Evolutionary conservation across 1,140 invertebrate species (phyloP).

Genomic region (Drosophila truncata): DNA sequence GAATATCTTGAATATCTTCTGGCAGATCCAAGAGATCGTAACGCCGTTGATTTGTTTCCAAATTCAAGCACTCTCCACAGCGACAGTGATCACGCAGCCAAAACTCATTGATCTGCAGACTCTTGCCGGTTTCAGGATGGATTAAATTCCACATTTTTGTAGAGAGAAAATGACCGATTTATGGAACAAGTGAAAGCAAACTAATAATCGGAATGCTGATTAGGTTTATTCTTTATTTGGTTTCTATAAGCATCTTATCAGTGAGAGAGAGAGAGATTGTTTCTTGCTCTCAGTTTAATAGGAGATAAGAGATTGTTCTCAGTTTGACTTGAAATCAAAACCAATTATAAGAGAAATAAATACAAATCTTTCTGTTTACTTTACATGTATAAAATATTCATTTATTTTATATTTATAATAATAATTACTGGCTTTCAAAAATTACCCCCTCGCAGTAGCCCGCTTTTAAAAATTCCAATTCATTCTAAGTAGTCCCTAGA

Average conservation of each 20-base stretch:
- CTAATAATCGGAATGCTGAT: slow-evolving; percentile 6
- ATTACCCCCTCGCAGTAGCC: background rate
- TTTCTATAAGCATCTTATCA: slow-evolving; percentile 10
- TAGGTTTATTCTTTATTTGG: background rate
- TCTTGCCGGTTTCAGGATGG: slow-evolving; percentile 40
- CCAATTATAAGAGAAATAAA: background rate
- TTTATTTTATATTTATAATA: background rate
- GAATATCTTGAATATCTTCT: slow-evolving; percentile 42
- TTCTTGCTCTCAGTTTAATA: background rate
- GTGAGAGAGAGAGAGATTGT: background rate
- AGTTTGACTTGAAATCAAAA: background rate
- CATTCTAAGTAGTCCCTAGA: too few species aligned
- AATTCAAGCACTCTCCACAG: slow-evolving; percentile 69
- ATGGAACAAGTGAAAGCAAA: slow-evolving; percentile 6
- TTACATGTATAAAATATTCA: background rate
- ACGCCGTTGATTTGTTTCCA: slow-evolving; percentile 72
- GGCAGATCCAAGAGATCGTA: slow-evolving; percentile 77
- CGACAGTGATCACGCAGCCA: slow-evolving; percentile 82
- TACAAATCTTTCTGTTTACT: too few species aligned
- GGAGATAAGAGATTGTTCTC: slow-evolving; percentile 9
- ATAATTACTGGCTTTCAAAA: background rate
- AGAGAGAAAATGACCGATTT: background rate
- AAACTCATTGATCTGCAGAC: slow-evolving; percentile 61
- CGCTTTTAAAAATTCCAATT: background rate
- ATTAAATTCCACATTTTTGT: slow-evolving; percentile 42